These are phyloP conservation scores for Aphelocoma californica DNA, from an alignment of 2,797 vertebrate species.

Conservation along the genomic window DNA sequence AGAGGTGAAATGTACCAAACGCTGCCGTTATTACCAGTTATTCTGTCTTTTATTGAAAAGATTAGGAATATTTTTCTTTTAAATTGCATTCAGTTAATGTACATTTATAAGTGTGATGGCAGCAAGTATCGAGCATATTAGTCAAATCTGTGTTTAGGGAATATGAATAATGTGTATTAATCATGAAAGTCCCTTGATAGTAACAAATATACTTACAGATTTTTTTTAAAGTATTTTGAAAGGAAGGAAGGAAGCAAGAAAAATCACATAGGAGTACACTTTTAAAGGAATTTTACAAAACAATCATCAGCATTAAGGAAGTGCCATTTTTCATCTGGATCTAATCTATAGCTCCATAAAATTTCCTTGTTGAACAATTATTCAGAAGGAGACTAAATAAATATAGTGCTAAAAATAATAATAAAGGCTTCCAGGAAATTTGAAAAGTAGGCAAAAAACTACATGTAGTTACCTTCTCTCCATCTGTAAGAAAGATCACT, in stretches of 20 bases:
- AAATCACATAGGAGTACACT: background rate
- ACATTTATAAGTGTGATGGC: slow-evolving; percentile 27
- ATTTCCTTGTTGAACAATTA: slow-evolving; percentile 11
- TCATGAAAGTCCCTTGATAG: slow-evolving; percentile 26
- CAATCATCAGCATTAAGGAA: background rate
- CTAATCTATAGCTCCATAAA: slow-evolving; percentile 32
- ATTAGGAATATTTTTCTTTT: slow-evolving; percentile 50
- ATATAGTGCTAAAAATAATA: background rate
- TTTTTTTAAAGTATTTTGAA: slow-evolving; percentile 12
- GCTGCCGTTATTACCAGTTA: background rate
- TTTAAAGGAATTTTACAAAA: slow-evolving; percentile 19
- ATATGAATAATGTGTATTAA: slow-evolving; percentile 50
- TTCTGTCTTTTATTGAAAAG: slow-evolving; percentile 1
- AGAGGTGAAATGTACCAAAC: background rate
- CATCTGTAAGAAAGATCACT: background rate
- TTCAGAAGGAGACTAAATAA: slow-evolving; percentile 10
- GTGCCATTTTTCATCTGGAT: slow-evolving; percentile 28
- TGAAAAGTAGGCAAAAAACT: background rate
- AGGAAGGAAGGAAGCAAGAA: slow-evolving; percentile 24
- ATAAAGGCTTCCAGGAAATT: background rate
- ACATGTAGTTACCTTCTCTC: background rate
- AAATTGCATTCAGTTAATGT: slow-evolving; percentile 18
- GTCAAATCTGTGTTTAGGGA: slow-evolving; percentile 54
- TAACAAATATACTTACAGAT: slow-evolving; percentile 14
- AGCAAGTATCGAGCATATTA: slow-evolving; percentile 8